Evolutionary conservation across 2,888 invertebrate genomes (phyloP), one percentile per base, ranked within the genome.

Genomic region (Sisyra nigra): DNA sequence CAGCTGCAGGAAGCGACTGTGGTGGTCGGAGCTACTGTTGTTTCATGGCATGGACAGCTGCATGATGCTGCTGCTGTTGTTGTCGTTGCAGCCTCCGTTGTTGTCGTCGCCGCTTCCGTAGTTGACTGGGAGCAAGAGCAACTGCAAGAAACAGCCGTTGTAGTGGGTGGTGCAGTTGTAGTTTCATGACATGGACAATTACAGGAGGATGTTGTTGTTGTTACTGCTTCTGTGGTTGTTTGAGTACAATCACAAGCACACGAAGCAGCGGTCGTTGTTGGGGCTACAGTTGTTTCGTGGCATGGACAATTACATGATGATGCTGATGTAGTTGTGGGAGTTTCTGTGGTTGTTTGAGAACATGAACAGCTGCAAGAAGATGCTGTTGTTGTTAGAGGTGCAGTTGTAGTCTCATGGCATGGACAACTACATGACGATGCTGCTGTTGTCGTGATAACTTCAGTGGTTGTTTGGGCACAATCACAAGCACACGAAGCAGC

Each of bases 31-130:
- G 44, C 39, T 11, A 42, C 10, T 14, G 33, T 39, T 34, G 32
- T 34, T 13, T 32, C 29, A 34, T 10, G 19, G n/a, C 18, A 34
- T 30, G 31, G 35, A 10, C 34, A 39, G 38, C 29, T 43, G 8
- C 32, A 38, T 32, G 15, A 10, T 37, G 44, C 36, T 15, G 39
- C 18, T 29, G 19, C 18, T 40, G 29, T 17, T 37, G n/a, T 13
- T n/a, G 34, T 24, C n/a, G 31, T 45, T 10, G 30, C 15, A n/a
- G 24, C 7, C 24, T 24, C 24, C 24, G 24, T 24, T 34, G 34
- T 34, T 11, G 34, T 34, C 11, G 4, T 34, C 7, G 4, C 34
- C 7, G 15, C 14, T 8, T 34, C 9, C 6, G 3, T 14, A 34
- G 34, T 2, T 14, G 34, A n/a, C n/a, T 11, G 15, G 15, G 34